A percentile compares a stretch with the other conserved stretches of the same genome.
phyloP scores from a whole-genome alignment of 2,797 vertebrate species.

The Cuculus canorus region DNA sequence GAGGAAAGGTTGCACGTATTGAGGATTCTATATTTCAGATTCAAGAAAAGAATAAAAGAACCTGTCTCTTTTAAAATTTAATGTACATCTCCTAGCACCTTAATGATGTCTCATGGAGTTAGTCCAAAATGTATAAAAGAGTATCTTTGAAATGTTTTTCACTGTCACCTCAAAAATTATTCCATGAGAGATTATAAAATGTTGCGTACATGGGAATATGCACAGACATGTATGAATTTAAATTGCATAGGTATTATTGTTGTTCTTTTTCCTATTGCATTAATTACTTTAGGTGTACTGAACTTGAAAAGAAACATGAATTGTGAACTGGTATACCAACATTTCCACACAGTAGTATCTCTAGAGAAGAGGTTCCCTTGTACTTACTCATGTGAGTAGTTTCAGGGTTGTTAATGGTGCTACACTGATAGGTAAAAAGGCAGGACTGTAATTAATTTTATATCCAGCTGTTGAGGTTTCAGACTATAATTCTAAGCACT shows the following conservation, averaged over 20 bases:
- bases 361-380: background rate
- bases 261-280: background rate
- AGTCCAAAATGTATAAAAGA: background rate
- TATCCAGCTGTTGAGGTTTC: slow-evolving; percentile 56
- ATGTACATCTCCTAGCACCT: background rate
- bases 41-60: background rate
- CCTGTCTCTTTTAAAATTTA: background rate
- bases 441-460: slow-evolving; percentile 57
- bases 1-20: background rate
- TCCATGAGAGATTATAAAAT: background rate
- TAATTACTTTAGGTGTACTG: background rate
- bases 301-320: background rate
- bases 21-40: background rate
- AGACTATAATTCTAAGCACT: slow-evolving; percentile 31
- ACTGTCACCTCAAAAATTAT: background rate
- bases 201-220: background rate
- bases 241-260: background rate
- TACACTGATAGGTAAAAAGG: background rate
- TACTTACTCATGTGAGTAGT: background rate
- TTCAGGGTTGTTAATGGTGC: background rate
- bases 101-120: background rate
- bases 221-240: background rate
- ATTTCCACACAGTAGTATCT: background rate
- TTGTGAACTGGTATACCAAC: background rate
- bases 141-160: background rate